These are phyloP conservation scores for Chrysomallon squamiferum DNA, from an alignment of 1,140 invertebrate species.

Conservation along the genomic window DNA sequence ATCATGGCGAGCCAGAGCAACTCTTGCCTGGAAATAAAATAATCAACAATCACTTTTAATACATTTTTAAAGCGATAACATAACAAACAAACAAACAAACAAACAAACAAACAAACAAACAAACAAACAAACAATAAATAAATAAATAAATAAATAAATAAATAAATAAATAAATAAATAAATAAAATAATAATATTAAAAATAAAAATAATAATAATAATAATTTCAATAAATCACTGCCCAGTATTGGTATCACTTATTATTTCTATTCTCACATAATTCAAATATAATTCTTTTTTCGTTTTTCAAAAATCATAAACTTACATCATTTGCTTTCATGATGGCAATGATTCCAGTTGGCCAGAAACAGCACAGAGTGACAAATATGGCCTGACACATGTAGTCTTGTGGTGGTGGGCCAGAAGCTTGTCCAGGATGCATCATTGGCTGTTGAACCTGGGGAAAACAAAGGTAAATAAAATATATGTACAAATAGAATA, in stretches of 20 bases:
- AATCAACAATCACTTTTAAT: not conserved
- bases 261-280: not conserved
- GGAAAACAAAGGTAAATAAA: too few relatives aligned
- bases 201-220: not conserved
- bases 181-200: not conserved
- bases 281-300: too few relatives aligned
- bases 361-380: conserved; percentile 50
- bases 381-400: conserved; percentile 40
- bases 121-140: conserved; percentile 7
- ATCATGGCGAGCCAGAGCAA: conserved; percentile 36
- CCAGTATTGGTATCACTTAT: too few relatives aligned
- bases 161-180: conserved; percentile 4
- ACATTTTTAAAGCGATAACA: too few relatives aligned
- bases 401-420: conserved; percentile 37
- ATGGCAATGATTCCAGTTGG: conserved; percentile 48
- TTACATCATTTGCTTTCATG: conserved; percentile 48
- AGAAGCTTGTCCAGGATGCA: conserved; percentile 1
- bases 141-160: not conserved
- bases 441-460: conserved; percentile 19
- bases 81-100: conserved; percentile 11
- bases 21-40: conserved; percentile 31
- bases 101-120: conserved; percentile 14
- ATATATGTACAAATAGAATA: too few relatives aligned
- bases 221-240: not conserved
- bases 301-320: not conserved